These are phyloP conservation scores for roundworm (Caenorhabditis elegans) DNA, from an alignment of 1,140 invertebrate genomes.

Conservation along the genomic window DNA sequence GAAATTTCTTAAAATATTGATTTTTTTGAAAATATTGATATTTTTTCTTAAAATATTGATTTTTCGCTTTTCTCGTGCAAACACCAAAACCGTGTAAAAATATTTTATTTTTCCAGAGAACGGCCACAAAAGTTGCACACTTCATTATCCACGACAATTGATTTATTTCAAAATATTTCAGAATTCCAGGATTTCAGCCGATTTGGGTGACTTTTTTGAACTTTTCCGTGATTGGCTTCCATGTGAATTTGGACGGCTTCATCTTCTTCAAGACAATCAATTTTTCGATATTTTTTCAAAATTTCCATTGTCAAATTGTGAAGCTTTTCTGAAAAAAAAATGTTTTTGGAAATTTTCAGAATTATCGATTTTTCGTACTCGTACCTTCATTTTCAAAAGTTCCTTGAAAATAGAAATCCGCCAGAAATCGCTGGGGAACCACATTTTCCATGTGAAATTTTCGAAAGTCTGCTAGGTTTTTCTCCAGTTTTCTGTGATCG, in stretches of 20 bases:
- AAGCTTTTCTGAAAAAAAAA: neutral
- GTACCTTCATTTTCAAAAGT: neutral
- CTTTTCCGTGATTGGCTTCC: neutral
- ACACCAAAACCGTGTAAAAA: no score
- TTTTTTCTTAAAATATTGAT: no score
- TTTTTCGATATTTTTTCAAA: neutral
- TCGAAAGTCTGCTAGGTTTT: neutral
- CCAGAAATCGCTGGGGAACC: neutral
- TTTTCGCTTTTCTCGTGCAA: no score
- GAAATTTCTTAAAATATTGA: no score
- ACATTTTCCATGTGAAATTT: neutral
- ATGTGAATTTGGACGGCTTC: neutral
- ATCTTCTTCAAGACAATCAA: neutral
- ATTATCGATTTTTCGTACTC: neutral
- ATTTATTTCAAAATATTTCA: neutral
- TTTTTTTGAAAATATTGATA: no score
- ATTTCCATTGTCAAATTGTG: neutral
- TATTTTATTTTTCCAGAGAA: no score
- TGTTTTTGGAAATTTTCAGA: no score
- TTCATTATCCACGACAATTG: no score
- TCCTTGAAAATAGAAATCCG: neutral
- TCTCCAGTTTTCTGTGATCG: neutral
- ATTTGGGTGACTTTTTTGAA: neutral
- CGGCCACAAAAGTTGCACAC: no score
- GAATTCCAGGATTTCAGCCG: neutral